Evolutionary conservation across 2,797 vertebrate genomes (phyloP).

Genomic region (Lates japonicus): DNA sequence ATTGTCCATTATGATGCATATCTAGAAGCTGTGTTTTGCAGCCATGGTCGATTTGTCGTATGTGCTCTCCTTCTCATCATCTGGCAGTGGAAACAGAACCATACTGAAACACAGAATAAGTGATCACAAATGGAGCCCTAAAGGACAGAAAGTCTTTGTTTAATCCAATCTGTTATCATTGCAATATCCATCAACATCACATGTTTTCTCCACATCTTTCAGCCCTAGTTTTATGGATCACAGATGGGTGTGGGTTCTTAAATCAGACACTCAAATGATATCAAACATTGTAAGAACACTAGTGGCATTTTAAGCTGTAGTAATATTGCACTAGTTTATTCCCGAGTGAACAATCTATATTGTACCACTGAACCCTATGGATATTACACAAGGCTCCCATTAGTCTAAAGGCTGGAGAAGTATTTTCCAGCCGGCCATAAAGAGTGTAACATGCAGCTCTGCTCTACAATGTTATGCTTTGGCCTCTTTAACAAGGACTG

Average conservation of each 20-base stretch:
- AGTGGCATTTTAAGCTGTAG: neutral
- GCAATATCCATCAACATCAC: neutral
- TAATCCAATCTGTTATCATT: neutral
- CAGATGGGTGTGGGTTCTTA: neutral
- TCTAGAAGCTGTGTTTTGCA: neutral
- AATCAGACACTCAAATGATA: neutral
- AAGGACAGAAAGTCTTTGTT: neutral
- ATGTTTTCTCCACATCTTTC: neutral
- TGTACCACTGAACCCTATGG: conserved; percentile 24
- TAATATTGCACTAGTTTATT: conserved; percentile 10
- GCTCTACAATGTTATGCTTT: conserved; percentile 36
- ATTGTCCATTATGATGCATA: neutral
- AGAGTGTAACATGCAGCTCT: conserved; percentile 32
- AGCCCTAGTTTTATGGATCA: too few species aligned
- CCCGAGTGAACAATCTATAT: neutral
- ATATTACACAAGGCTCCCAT: conserved; percentile 56
- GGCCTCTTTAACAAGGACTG: conserved; percentile 48
- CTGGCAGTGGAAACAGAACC: neutral
- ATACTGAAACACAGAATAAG: neutral
- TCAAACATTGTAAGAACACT: neutral
- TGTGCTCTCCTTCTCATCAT: neutral
- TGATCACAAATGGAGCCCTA: neutral
- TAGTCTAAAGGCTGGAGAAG: conserved; percentile 65
- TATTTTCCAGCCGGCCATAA: conserved; percentile 60
- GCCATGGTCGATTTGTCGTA: neutral